phyloP scores from a whole-genome alignment of 2,113 vertebrate genomes.

The Pomatostomus ruficeps region DNA sequence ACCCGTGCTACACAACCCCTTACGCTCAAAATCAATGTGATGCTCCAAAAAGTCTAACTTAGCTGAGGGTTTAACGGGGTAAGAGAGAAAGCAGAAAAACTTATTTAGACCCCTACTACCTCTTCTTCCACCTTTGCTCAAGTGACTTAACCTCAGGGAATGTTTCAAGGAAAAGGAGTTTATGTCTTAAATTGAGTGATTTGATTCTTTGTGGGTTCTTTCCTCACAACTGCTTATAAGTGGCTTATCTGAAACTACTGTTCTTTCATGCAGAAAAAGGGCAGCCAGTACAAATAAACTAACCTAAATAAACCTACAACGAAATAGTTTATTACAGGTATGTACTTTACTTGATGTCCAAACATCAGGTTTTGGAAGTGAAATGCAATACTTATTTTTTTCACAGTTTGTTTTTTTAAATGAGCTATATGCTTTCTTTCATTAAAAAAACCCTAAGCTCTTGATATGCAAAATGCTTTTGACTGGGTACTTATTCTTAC shows the following conservation, averaged over 20 bases:
- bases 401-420: not conserved
- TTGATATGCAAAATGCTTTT: not conserved
- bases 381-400: not conserved
- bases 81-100: not conserved
- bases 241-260: not conserved
- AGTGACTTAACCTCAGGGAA: not conserved
- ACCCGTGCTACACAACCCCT: no score
- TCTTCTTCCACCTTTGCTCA: not conserved
- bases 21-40: not conserved
- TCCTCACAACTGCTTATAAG: not conserved
- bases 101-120: not conserved
- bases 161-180: not conserved
- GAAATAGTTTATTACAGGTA: not conserved
- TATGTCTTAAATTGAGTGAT: not conserved
- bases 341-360: not conserved
- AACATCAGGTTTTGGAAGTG: not conserved
- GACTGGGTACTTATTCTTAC: not conserved
- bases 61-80: not conserved
- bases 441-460: not conserved
- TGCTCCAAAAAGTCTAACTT: not conserved
- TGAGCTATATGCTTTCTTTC: accelerated
- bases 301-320: not conserved
- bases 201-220: not conserved
- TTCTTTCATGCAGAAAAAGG: not conserved
- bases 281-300: not conserved